These are phyloP conservation scores for Goniozus legneri DNA, from an alignment of 1,140 invertebrate species.

Conservation along the genomic window DNA sequence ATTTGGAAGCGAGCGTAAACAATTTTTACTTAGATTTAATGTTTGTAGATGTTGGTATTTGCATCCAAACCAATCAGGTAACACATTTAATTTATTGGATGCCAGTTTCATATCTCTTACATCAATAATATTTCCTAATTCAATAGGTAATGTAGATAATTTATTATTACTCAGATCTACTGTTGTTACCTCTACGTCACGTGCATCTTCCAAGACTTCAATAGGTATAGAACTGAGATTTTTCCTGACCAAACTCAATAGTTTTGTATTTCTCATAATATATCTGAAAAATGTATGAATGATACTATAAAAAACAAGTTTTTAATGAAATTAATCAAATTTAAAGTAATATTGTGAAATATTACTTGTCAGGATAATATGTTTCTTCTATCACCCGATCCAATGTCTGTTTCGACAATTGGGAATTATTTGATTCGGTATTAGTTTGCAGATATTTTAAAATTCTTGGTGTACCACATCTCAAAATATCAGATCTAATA, in stretches of 20 bases:
- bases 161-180: constrained; percentile 81
- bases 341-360: too few relatives aligned
- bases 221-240: constrained; percentile 65
- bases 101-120: constrained; percentile 68
- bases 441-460: constrained; percentile 72
- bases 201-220: constrained; percentile 68
- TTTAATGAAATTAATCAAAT: neutral
- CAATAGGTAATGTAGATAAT: constrained; percentile 62
- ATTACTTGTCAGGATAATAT: too few relatives aligned
- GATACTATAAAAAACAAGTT: too few relatives aligned
- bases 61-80: constrained; percentile 66
- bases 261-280: constrained; percentile 68
- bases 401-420: too few relatives aligned
- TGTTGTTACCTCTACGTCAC: constrained; percentile 66
- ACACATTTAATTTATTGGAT: constrained; percentile 61
- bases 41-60: constrained; percentile 64
- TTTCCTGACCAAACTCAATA: constrained; percentile 65
- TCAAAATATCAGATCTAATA: constrained; percentile 72
- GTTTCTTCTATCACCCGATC: too few relatives aligned
- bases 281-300: too few relatives aligned
- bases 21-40: constrained; percentile 77
- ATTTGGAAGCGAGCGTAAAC: constrained; percentile 64
- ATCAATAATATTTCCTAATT: constrained; percentile 54
- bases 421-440: neutral
- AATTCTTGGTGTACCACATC: constrained; percentile 76